A percentile compares a stretch with the other conserved stretches of the same genome.
Conservation (phyloP, 2,113 vertebrate species). For the Actinemys pallida region DNA sequence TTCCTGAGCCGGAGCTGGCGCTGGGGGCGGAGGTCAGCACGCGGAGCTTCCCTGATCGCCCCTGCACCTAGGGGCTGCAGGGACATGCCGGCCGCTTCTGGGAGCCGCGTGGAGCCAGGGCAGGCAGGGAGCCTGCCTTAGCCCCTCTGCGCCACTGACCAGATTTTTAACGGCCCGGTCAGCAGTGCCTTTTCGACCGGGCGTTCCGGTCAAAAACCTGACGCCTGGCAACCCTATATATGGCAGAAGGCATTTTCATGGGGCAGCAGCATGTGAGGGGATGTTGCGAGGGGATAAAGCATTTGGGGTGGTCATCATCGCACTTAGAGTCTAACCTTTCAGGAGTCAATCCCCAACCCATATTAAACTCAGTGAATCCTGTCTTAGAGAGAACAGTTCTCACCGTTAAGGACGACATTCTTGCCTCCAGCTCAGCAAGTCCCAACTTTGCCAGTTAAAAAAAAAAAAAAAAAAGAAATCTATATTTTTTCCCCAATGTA, state of each 20-base stretch:
- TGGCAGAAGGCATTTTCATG: background rate
- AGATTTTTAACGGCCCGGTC: too few species aligned
- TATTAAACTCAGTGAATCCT: background rate
- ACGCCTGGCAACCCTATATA: background rate
- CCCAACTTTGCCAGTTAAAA: background rate
- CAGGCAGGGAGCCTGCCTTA: too few species aligned
- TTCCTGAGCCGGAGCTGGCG: too few species aligned
- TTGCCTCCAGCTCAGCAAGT: constrained; percentile 15
- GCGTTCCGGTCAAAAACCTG: too few species aligned
- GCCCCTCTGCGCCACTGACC: too few species aligned
- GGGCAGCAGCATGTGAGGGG: background rate
- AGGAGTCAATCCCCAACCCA: background rate
- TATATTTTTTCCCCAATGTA: background rate
- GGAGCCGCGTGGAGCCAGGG: too few species aligned
- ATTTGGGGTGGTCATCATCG: background rate
- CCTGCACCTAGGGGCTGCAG: too few species aligned
- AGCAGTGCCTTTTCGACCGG: too few species aligned
- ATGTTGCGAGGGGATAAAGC: background rate
- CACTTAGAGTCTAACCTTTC: background rate
- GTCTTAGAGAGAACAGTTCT: background rate
- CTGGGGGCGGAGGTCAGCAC: too few species aligned
- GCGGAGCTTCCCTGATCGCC: too few species aligned
- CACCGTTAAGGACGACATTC: background rate
- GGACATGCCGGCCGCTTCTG: too few species aligned
- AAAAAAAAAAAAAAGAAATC: background rate